Evolutionary conservation across 1,140 invertebrate species (phyloP).

Genomic region (Latrodectus geometricus): DNA sequence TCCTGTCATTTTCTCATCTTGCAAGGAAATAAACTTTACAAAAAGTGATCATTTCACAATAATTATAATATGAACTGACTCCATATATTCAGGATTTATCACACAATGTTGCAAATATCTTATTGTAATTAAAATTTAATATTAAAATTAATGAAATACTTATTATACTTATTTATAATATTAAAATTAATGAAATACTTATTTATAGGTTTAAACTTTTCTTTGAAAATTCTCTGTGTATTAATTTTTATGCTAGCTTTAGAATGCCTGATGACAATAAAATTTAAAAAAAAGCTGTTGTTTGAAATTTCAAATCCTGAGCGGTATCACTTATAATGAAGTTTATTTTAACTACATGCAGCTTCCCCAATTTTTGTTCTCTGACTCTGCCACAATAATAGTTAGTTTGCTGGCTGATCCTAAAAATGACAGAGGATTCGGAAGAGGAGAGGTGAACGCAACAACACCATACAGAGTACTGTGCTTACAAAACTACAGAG

Average conservation of each 20-base stretch:
- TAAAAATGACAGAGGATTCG: conserved; percentile 62
- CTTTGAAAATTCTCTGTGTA: not conserved
- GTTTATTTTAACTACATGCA: not conserved
- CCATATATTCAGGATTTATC: too few species aligned
- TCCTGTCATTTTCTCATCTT: too few species aligned
- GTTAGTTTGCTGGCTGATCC: conserved; percentile 64
- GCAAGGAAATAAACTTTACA: too few species aligned
- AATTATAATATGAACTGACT: too few species aligned
- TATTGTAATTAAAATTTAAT: too few species aligned
- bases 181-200: not conserved
- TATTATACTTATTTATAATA: too few species aligned
- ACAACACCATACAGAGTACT: conserved; percentile 63
- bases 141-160: too few species aligned
- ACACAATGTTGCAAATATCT: too few species aligned
- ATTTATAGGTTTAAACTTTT: not conserved
- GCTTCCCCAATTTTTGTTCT: conserved; percentile 63
- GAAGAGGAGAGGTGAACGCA: conserved; percentile 55
- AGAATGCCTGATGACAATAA: not conserved
- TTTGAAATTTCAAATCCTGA: not conserved
- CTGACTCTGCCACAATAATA: conserved; percentile 60
- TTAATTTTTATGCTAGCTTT: not conserved
- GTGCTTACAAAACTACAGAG: conserved; percentile 59
- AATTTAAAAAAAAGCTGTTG: not conserved
- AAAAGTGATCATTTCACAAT: too few species aligned
- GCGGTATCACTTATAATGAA: not conserved